Percentiles rank a stretch among this genome's conserved stretches.
Evolutionary conservation across 2,888 invertebrate genomes (phyloP).

Genomic region (Callinectes sapidus): DNA sequence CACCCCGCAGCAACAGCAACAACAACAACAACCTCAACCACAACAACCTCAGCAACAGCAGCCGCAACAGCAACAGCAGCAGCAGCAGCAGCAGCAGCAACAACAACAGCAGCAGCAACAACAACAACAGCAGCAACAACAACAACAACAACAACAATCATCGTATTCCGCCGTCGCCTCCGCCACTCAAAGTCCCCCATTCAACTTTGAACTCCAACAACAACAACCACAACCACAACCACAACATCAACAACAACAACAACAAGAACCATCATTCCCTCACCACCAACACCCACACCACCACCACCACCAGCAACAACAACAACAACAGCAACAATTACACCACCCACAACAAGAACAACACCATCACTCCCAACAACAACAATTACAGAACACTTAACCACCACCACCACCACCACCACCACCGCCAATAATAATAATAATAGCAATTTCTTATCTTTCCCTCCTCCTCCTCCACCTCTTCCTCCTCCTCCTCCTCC

Average conservation of each 20-base stretch:
- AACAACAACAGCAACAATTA: neutral
- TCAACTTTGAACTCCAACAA: neutral
- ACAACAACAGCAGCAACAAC: constrained; percentile 20
- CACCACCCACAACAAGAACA: constrained; percentile 30
- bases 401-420: constrained; percentile 20
- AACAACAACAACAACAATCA: constrained; percentile 42
- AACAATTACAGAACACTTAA: neutral
- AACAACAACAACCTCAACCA: neutral
- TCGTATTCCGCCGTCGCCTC: constrained; percentile 5
- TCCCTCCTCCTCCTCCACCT: neutral
- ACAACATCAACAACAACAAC: neutral
- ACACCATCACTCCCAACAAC: constrained; percentile 19
- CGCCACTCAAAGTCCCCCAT: constrained; percentile 4
- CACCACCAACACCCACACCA: constrained; percentile 31
- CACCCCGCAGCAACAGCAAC: neutral
- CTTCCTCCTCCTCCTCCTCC: neutral
- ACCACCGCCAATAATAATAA: neutral
- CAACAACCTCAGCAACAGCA: neutral
- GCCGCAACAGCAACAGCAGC: neutral
- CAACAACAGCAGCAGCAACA: neutral
- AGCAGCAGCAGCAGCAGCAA: neutral
- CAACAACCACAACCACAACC: constrained; percentile 42
- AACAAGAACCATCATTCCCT: neutral
- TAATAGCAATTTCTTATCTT: neutral
- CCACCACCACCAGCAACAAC: constrained; percentile 26